Evolutionary conservation across 2,888 invertebrate species (phyloP), one percentile per base, ranked within the genome.

Genomic region (Mimumesa dahlbomi): DNA sequence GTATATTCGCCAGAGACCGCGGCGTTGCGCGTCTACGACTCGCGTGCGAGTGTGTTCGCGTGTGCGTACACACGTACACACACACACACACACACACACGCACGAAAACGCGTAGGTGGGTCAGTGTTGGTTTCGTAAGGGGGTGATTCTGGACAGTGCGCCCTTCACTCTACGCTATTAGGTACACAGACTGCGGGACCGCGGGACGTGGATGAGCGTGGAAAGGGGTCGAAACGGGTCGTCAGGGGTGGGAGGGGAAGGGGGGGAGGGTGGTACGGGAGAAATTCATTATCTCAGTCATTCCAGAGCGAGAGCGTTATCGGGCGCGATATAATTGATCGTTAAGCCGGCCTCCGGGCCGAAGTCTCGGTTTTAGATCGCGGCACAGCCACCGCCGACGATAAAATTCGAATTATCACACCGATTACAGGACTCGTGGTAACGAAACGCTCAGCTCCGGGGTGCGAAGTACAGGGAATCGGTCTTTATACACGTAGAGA

Each of bases 231-330:
- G 62, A 46, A n/a, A n/a, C n/a, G 52, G 22, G 61, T 38, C 22
- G 52, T 34, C 46, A 65, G 52, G 43, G 49, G 9, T 9, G 65
- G 46, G 43, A 52, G 18, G 38, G 61, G 34, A 36, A 46, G 49
- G 62, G 69, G 56, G 68, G 50, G 50, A 54, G 48, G 66, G 50
- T 25, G 48, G 70, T 52, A 49, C 65, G 25, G 73, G 82, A 75
- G 75, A 83, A 87, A 87, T 85, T 87, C 85, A 85, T 87, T 87
- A 86, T 85, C 84, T 82, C 78, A 77, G 83, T 84, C 81, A 81
- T 84, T 82, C 77, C 81, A 71, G 65, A 75, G 77, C 77, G 77
- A 83, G 75, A 79, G 82, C 81, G 80, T 83, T 82, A 83, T 84
- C 84, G 81, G 79, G 75, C 70, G 71, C 73, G 77, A 83, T 81